These are phyloP conservation scores for Nomia melanderi DNA, from an alignment of 1,140 invertebrate genomes.

Conservation along the genomic window DNA sequence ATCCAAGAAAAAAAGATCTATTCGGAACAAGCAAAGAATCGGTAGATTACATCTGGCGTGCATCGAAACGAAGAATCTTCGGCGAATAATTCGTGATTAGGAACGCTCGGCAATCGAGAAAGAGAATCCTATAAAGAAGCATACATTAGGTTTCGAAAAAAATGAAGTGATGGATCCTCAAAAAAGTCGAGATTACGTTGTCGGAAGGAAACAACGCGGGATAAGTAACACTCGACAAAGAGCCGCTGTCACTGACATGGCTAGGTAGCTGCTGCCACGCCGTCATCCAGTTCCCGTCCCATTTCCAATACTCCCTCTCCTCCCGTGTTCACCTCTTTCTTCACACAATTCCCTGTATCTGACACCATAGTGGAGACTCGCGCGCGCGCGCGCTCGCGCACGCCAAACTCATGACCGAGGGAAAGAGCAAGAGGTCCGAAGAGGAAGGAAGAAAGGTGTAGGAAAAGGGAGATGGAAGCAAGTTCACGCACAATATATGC, in stretches of 20 bases:
- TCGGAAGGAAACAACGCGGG: constrained; percentile 14
- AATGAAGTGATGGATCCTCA: not conserved
- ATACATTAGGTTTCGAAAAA: constrained; percentile 1
- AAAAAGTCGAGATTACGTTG: constrained; percentile 1
- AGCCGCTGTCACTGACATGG: constrained; percentile 60
- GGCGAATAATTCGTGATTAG: not conserved
- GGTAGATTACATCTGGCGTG: not conserved
- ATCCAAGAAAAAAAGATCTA: not conserved
- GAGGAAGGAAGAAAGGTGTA: constrained; percentile 30
- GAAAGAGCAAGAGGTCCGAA: constrained; percentile 11
- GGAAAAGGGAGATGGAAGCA: constrained; percentile 48
- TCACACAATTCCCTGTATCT: constrained; percentile 43
- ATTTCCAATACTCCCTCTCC: constrained; percentile 55
- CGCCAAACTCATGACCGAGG: constrained; percentile 4
- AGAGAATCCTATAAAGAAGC: constrained; percentile 10
- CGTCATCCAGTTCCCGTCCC: constrained; percentile 65
- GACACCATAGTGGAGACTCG: constrained; percentile 30
- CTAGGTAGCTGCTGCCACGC: constrained; percentile 72
- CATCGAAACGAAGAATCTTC: not conserved
- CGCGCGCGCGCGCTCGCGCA: not conserved
- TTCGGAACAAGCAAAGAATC: not conserved
- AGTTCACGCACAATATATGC: constrained; percentile 61
- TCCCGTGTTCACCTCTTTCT: constrained; percentile 55
- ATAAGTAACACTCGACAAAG: constrained; percentile 53
- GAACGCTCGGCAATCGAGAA: not conserved